A percentile compares a stretch with the other conserved stretches of the same genome.
These are phyloP conservation scores for Dasyornis broadbenti DNA, from an alignment of 2,113 vertebrate genomes.

Conservation along the genomic window DNA sequence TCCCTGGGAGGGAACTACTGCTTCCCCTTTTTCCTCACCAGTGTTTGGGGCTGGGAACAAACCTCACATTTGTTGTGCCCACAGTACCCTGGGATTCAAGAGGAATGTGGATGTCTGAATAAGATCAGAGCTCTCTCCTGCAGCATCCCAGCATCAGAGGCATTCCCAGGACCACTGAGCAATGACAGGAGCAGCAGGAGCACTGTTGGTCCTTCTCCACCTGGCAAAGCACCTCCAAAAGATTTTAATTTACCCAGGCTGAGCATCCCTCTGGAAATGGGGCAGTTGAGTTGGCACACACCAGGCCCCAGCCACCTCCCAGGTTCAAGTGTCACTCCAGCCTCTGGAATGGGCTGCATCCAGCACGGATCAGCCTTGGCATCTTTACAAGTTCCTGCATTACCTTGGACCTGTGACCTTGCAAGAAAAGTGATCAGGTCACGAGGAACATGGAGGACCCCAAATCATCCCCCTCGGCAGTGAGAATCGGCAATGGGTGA, in stretches of 20 bases:
- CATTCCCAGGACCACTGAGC: not conserved
- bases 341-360: not conserved
- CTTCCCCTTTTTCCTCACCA: not conserved
- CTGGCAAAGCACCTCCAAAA: not conserved
- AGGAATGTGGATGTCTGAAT: not conserved
- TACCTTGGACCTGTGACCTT: not conserved
- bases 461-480: not conserved
- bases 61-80: not conserved
- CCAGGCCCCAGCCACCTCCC: not conserved
- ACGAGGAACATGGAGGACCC: not conserved
- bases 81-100: not conserved
- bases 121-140: conserved; percentile 9
- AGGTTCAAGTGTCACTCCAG: not conserved
- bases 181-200: not conserved
- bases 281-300: not conserved
- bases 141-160: not conserved
- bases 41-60: not conserved
- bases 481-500: not conserved
- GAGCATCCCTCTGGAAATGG: not conserved
- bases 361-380: not conserved
- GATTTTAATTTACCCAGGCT: not conserved
- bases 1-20: not conserved
- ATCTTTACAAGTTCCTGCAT: not conserved
- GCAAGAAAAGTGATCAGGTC: not conserved
- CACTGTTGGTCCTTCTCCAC: not conserved